Evolutionary conservation across 2,113 vertebrate genomes (phyloP), one percentile per base, ranked within the genome.

Genomic region (Corythornis cristatus): DNA sequence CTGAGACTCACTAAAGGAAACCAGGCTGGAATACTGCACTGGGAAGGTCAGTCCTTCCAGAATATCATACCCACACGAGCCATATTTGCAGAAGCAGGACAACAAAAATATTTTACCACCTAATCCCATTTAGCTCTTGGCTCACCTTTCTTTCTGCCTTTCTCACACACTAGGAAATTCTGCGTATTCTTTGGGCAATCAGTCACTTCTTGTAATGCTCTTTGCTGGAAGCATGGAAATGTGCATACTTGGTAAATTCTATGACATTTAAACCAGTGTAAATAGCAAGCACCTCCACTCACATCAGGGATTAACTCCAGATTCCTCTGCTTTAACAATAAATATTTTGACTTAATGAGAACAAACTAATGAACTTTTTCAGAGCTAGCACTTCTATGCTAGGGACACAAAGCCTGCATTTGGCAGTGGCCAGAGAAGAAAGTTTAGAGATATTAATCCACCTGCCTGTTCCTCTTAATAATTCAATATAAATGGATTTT

Each of bases 71-170:
- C 57, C 83, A 33, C 15, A 5, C 2, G 15, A 86, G 58, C 33
- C 56, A 10, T 7, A 29, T 14, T 40, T 92, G 68, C 46, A 75
- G 64, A 56, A 6, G 2, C 60, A 56, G n/a, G 57, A 25, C 65
- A n/a, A 72, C 29, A 89, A 21, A 73, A 86, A 29, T 57, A 61
- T 90, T 92, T 87, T 40, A 70, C 46, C 77, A 50, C 51, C 86
- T 87, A 89, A 90, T 88, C 70, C 62, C 58, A 7, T 21, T 60
- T 70, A 79, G 79, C 54, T 86, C 80, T 70, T 76, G 81, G 81
- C 81, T 95, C 93, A 89, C 78, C 83, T 92, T 96, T 93, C 85
- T 83, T 90, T 89, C 89, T 83, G 83, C 73, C 58, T 83, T 89
- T 62, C 81, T 89, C 62, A 15, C 62, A 11, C 67, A n/a, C 81